Base-by-base conservation (phyloP, 23 tunicate genomes). In the Phallusia fumigata region DNA sequence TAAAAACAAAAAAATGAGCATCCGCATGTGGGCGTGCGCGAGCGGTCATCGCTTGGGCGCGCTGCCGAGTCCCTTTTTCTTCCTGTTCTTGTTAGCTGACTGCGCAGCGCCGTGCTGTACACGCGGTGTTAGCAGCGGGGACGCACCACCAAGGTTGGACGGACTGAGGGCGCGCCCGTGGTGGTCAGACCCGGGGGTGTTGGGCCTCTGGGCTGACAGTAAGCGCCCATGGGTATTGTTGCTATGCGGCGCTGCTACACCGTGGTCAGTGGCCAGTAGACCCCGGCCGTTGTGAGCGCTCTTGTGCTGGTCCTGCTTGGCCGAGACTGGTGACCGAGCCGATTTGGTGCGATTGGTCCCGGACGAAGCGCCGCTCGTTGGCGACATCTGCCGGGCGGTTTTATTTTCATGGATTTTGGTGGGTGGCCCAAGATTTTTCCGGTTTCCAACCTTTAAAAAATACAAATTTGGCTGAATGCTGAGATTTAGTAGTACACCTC, bases 401-500 rank as follows among this genome's bases (percentile, higher is more conserved):
- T 87, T 87, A 73, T 87, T 87, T 32, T 87, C 91, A 80, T 87
- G 76, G 15, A 87, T 87, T 65, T 87, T 87, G n/a, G 85, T 80
- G 3, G 91, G 82, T 31, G 82, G 18, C 3, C 91, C 80, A 21
- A 82, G 53, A 16, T 51, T 13, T 31, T 86, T 86, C 36, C 65
- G 73, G 35, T 30, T 33, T 13, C 69, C 53, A 52, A 74, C 22
- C 83, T 85, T 33, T 10, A 65, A 31, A 26, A 30, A 31, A 53
- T 6, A 28, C 31, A 65, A 30, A 26, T 11, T 28, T 40, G 47
- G 5, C n/a, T n/a, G n/a, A n/a, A n/a, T n/a, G n/a, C n/a, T n/a
- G n/a, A n/a, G n/a, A n/a, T n/a, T n/a, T n/a, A n/a, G n/a, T n/a
- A n/a, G n/a, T n/a, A n/a, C n/a, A n/a, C n/a, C n/a, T n/a, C n/a